These are phyloP conservation scores for Neodiprion lecontei DNA, from an alignment of 1,140 invertebrate genomes.

Conservation along the genomic window DNA sequence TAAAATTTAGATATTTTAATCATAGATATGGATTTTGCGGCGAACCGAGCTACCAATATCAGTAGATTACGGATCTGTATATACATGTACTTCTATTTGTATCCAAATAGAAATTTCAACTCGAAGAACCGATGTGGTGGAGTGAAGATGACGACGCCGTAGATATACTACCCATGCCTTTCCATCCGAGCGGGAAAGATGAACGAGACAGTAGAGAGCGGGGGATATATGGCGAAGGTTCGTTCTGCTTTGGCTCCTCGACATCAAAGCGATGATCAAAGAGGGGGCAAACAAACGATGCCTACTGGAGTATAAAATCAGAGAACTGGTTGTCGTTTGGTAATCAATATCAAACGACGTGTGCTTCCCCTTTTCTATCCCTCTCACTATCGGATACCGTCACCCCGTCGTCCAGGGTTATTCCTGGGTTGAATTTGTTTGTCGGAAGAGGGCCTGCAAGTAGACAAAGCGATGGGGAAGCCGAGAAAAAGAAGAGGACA, in stretches of 20 bases:
- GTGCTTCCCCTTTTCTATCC: not conserved
- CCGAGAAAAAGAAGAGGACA: not conserved
- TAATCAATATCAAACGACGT: slow-evolving; percentile 7
- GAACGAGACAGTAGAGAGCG: not conserved
- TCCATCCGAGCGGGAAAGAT: not conserved
- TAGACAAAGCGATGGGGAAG: not conserved
- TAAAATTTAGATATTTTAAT: too few relatives aligned
- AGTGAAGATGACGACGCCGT: not conserved
- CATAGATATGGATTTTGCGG: too few relatives aligned
- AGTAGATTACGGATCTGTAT: too few relatives aligned
- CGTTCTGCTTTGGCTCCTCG: slow-evolving; percentile 1
- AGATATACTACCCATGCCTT: not conserved
- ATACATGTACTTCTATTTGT: too few relatives aligned
- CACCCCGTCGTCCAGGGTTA: too few relatives aligned
- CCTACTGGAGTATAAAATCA: slow-evolving; percentile 1
- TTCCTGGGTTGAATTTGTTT: not conserved
- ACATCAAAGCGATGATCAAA: slow-evolving; percentile 1
- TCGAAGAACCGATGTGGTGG: too few relatives aligned
- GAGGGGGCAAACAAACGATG: slow-evolving; percentile 1
- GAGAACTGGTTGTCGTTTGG: slow-evolving; percentile 3
- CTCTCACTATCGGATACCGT: not conserved
- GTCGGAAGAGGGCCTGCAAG: not conserved
- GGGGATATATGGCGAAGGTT: not conserved
- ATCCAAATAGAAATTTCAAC: too few relatives aligned
- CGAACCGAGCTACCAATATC: too few relatives aligned